A percentile compares a stretch with the other conserved stretches of the same genome.
These are phyloP conservation scores for Uromys caudimaculatus DNA, from an alignment of 2,797 vertebrate genomes.

Conservation along the genomic window DNA sequence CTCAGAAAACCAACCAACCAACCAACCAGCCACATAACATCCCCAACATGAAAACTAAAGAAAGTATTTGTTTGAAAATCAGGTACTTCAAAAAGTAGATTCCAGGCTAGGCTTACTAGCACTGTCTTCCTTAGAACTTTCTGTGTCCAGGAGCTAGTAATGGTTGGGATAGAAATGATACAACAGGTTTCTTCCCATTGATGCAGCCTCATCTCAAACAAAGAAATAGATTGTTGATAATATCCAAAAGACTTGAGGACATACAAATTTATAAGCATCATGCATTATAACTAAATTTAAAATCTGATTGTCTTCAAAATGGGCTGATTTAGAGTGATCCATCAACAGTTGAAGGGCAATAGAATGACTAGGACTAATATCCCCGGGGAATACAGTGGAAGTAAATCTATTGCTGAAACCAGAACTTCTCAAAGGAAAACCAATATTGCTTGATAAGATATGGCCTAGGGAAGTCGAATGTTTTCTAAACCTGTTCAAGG, in stretches of 20 bases:
- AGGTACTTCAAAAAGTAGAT: constrained; percentile 34
- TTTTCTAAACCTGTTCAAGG: neutral
- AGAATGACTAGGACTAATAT: neutral
- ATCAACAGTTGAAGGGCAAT: neutral
- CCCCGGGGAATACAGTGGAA: neutral
- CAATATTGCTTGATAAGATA: neutral
- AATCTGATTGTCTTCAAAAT: constrained; percentile 22
- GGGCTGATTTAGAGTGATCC: neutral
- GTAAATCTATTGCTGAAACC: constrained; percentile 10
- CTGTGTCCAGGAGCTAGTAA: neutral
- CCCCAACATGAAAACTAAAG: neutral
- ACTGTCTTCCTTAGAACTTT: constrained; percentile 52
- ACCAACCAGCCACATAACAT: neutral
- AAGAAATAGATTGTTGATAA: constrained; percentile 16
- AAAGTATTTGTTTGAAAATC: constrained; percentile 30
- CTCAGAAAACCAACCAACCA: neutral
- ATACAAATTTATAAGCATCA: neutral
- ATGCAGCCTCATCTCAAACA: constrained; percentile 22
- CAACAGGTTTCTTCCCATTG: neutral
- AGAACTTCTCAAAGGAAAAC: constrained; percentile 32
- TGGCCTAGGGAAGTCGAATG: neutral
- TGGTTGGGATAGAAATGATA: constrained; percentile 34
- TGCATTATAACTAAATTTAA: constrained; percentile 31
- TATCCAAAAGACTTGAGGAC: neutral
- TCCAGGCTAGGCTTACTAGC: neutral